Base-by-base conservation (phyloP, 2,113 vertebrate species). In the Lepisosteus osseus region DNA sequence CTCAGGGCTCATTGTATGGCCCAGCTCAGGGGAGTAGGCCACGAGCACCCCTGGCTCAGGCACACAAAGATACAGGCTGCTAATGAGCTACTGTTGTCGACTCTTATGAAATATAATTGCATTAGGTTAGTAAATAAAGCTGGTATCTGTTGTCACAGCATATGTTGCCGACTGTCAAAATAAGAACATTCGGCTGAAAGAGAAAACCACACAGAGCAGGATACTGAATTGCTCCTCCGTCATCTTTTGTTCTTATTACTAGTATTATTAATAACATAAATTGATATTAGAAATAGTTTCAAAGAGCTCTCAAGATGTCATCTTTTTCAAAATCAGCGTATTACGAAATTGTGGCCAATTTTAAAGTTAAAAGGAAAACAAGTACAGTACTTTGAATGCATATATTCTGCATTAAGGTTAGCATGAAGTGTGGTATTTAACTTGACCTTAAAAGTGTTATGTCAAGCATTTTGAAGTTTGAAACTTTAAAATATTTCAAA, bases 1-100 rank as follows among this genome's bases (percentile, higher is more conserved):
- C 47, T 9, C 5, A 9, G 47, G 47, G 47, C 47, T 51, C 47
- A 51, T 51, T 51, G 47, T 51, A 51, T 72, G 68, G 14, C 62
- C 64, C 14, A 56, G 44, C 62, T 41, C 67, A 7, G 43, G 43
- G 70, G 6, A 29, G 63, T 61, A 55, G 56, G 40, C 12, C 47
- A 42, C 47, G 69, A 17, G 47, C 88, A 78, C 82, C 84, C 71
- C 72, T 47, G 68, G 54, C 67, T 42, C 63, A 54, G n/a, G 73
- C 92, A 84, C 83, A 91, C 89, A 92, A 75, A 78, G 89, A 92
- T 90, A 91, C 90, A 87, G 89, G 88, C 86, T 89, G 88, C 87
- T 95, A 95, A 95, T 95, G 95, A 97, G 94, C 94, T 97, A 95
- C 96, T 96, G 92, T 95, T 95, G 93, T 97, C 95, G 93, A 94